phyloP scores from a whole-genome alignment of 37 sponge, comb jelly and placozoan genomes.

The Petrosia ficiformis region DNA sequence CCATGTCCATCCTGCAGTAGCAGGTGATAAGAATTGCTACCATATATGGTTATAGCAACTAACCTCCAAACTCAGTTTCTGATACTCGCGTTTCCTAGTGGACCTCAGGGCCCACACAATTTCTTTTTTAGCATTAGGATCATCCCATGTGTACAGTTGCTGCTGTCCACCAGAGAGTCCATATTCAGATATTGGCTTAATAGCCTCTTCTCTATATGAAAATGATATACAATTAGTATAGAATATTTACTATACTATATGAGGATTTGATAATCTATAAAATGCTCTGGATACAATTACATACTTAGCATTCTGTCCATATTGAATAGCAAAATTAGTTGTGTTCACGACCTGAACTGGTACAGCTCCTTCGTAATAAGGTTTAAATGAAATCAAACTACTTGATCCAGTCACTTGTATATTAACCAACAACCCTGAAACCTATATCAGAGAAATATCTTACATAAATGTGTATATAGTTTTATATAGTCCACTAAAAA shows the following conservation, averaged over 20 bases:
- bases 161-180: too few species aligned
- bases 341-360: slow-evolving; percentile 73
- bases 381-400: slow-evolving; percentile 68
- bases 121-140: neutral
- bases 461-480: slow-evolving; percentile 3
- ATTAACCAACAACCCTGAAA: slow-evolving; percentile 55
- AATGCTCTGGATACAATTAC: too few species aligned
- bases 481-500: neutral
- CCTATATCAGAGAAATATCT: slow-evolving; percentile 12
- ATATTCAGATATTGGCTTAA: neutral
- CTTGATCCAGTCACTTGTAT: slow-evolving; percentile 66
- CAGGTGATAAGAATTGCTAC: too few species aligned
- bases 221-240: too few species aligned
- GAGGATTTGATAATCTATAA: too few species aligned
- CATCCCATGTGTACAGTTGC: neutral
- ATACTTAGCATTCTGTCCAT: slow-evolving; percentile 26
- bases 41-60: too few species aligned
- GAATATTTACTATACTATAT: too few species aligned
- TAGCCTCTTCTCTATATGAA: too few species aligned
- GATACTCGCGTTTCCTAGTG: too few species aligned
- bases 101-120: neutral
- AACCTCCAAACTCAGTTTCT: too few species aligned
- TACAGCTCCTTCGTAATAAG: slow-evolving; percentile 72
- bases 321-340: slow-evolving; percentile 6
- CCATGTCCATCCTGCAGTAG: too few species aligned